Conservation (phyloP, 2,888 invertebrate genomes). For the Cheilosia impressa region DNA sequence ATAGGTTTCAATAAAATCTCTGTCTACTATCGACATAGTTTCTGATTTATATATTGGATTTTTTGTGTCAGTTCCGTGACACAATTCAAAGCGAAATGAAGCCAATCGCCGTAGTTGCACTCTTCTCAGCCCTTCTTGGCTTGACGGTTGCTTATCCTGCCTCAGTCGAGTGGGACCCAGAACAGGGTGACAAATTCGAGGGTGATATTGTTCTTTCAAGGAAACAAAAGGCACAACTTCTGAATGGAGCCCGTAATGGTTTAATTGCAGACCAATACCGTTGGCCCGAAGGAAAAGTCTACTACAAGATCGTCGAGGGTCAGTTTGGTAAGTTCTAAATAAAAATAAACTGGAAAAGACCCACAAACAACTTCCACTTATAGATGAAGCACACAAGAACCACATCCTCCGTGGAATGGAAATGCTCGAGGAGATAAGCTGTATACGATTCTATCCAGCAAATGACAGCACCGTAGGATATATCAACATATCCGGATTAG, state of each 20-base stretch:
- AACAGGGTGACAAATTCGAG: conserved; percentile 89
- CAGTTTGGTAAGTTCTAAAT: conserved; percentile 47
- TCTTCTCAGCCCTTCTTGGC: conserved; percentile 1
- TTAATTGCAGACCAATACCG: conserved; percentile 84
- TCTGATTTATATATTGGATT: background rate
- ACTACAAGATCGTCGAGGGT: conserved; percentile 85
- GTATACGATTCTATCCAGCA: conserved; percentile 88
- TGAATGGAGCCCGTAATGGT: conserved; percentile 84
- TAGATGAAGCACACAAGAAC: conserved; percentile 85
- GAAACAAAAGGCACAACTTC: conserved; percentile 64
- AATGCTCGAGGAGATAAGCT: conserved; percentile 89
- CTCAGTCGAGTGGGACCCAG: conserved; percentile 85
- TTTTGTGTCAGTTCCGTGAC: conserved; percentile 1
- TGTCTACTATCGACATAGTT: background rate
- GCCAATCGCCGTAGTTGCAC: background rate
- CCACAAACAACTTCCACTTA: no score
- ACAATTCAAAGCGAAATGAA: conserved; percentile 36
- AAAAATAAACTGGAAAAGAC: no score
- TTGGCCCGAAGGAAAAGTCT: conserved; percentile 88
- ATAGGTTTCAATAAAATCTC: no score
- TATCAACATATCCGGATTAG: conserved; percentile 65
- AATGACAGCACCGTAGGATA: conserved; percentile 80
- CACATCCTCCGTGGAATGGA: conserved; percentile 88
- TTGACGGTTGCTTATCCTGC: conserved; percentile 34
- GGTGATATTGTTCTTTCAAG: conserved; percentile 89